A percentile compares a stretch with the other conserved stretches of the same genome.
phyloP scores from a whole-genome alignment of 2,797 vertebrate species.

The Antrozous pallidus region DNA sequence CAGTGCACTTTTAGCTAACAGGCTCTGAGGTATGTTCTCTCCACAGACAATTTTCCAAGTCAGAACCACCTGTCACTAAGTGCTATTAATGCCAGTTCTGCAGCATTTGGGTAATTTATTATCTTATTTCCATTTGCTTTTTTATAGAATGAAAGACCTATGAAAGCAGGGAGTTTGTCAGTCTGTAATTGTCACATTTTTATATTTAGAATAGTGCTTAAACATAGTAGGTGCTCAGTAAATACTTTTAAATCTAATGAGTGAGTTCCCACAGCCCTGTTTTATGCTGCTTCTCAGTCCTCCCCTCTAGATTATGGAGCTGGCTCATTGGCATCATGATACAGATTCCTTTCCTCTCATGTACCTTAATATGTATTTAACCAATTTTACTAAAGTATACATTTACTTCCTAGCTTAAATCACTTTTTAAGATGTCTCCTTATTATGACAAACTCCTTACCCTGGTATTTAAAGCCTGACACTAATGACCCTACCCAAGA shows the following conservation, averaged over 20 bases:
- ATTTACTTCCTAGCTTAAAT: background rate
- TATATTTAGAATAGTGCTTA: background rate
- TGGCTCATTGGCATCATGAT: background rate
- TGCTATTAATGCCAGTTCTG: background rate
- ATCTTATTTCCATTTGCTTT: background rate
- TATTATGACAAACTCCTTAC: background rate
- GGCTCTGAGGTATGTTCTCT: background rate
- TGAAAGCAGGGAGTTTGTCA: background rate
- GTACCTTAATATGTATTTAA: background rate
- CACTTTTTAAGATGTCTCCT: background rate
- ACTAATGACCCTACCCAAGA: background rate
- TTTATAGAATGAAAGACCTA: background rate
- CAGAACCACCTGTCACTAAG: background rate
- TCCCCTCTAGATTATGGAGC: background rate
- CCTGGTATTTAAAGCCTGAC: background rate
- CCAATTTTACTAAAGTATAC: background rate
- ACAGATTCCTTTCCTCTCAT: background rate
- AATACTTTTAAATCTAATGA: conserved; percentile 5
- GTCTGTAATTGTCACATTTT: background rate
- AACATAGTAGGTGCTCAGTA: background rate
- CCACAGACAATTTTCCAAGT: background rate
- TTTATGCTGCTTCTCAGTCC: background rate
- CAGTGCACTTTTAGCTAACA: background rate
- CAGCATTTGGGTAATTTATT: background rate
- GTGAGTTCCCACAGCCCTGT: background rate